Base-by-base conservation (phyloP, 2,113 vertebrate species). In the Heptranchias perlo region DNA sequence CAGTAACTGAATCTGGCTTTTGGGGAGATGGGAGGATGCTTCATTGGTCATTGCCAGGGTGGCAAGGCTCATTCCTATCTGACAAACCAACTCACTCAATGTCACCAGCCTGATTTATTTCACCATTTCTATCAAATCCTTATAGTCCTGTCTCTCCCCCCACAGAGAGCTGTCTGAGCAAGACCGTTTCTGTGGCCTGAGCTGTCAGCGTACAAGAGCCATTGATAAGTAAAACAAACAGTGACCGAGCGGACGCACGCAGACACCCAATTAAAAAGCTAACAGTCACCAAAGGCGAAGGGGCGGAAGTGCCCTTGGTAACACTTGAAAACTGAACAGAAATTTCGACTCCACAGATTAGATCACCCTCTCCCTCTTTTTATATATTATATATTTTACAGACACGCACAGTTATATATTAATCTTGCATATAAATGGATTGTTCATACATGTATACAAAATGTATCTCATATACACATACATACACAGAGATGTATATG, bases 101-200 rank as follows among this genome's bases (percentile, higher is more conserved):
- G 96, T 97, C 96, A 97, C 82, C 97, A 97, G 96, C 96, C 96
- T 97, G 97, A 97, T 96, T 97, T 73, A 97, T 96, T 96, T 95
- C 96, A 1, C 95, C 96, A 95, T 8, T 76, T 84, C 65, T 47
- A 5, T n/a, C 25, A 58, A 10, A 65, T 62, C n/a, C 21, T 35
- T 58, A 82, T 67, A 25, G 54, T 62, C 52, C 52, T 5, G 10
- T 23, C 16, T 44, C 0, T 28, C 96, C 4, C 73, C 89, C 76
- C 61, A 31, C 23, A 58, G 47, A 93, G 28, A 91, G 78, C 23
- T n/a, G 94, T 25, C 67, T n/a, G 96, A 91, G 84, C 94, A 96
- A 96, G 84, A 96, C 96, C 95, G 47, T 96, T 93, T 39, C 94
- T 96, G 58, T 69, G 64, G 82, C 35, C 28, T 44, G 16, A 11